phyloP scores from a whole-genome alignment of 2,797 vertebrate genomes.

The Picus viridis region DNA sequence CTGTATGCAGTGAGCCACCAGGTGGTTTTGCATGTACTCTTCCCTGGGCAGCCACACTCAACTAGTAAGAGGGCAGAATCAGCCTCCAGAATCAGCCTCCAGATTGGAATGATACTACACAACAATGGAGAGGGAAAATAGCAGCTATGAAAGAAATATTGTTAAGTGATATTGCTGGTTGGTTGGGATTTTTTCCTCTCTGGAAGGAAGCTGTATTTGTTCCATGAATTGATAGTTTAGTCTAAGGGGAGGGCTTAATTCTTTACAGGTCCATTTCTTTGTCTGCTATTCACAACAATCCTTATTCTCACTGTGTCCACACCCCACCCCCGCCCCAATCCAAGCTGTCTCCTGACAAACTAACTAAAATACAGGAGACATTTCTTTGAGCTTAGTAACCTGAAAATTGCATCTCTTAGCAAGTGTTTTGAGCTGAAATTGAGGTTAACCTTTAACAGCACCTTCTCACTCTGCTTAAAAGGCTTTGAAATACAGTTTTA shows the following conservation, averaged over 20 bases:
- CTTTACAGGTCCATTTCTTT: constrained; percentile 36
- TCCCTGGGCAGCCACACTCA: fast-evolving
- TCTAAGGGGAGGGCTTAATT: background rate
- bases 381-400: constrained; percentile 62
- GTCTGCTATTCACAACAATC: background rate
- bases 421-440: constrained; percentile 63
- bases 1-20: background rate
- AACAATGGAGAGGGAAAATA: background rate
- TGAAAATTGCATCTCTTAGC: constrained; percentile 57
- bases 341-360: constrained; percentile 32
- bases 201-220: background rate
- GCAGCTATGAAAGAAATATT: background rate
- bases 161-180: background rate
- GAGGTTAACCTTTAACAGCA: constrained; percentile 62
- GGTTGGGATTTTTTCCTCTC: background rate
- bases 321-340: background rate
- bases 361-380: constrained; percentile 65
- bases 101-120: background rate
- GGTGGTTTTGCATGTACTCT: fast-evolving
- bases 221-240: background rate
- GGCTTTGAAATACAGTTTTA: constrained; percentile 56
- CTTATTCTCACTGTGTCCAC: background rate
- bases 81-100: background rate
- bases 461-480: constrained; percentile 42
- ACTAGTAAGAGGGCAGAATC: fast-evolving